A percentile compares a stretch with the other conserved stretches of the same genome.
These are phyloP conservation scores for Eumacrocentrus americanus DNA, from an alignment of 2,888 invertebrate species.

Conservation along the genomic window DNA sequence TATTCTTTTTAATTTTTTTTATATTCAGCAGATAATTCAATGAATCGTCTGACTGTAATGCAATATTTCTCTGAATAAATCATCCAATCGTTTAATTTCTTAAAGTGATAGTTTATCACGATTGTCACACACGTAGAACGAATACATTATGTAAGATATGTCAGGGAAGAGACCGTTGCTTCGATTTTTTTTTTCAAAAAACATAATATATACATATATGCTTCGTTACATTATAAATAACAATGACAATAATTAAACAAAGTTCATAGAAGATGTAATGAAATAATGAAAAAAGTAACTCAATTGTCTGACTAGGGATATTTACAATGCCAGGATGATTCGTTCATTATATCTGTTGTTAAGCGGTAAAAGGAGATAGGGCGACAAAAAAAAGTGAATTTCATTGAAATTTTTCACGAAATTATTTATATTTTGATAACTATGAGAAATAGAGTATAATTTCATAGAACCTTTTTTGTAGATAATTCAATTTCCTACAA, in stretches of 20 bases:
- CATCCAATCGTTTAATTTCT: too few species aligned
- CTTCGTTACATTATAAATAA: neutral
- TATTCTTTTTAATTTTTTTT: constrained; percentile 11
- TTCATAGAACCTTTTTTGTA: too few species aligned
- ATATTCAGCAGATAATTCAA: constrained; percentile 1
- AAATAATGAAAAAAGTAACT: neutral
- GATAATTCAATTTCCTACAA: too few species aligned
- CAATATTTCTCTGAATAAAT: too few species aligned
- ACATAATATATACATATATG: constrained; percentile 24
- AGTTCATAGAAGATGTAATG: neutral
- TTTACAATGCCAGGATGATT: neutral
- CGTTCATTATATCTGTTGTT: neutral
- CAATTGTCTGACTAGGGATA: neutral
- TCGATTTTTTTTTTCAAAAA: constrained; percentile 28
- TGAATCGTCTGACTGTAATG: constrained; percentile 6
- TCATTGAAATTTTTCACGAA: too few species aligned
- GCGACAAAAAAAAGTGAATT: too few species aligned
- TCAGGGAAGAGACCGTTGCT: constrained; percentile 50
- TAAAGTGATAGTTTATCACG: constrained; percentile 26
- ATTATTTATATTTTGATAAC: too few species aligned
- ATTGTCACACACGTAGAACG: constrained; percentile 48
- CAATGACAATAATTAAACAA: neutral
- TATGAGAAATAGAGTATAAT: too few species aligned
- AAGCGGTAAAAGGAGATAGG: too few species aligned
- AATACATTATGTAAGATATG: constrained; percentile 51